Percentiles rank a stretch among this genome's conserved stretches.
Evolutionary conservation across 1,140 invertebrate genomes (phyloP).

Genomic region (Helicoverpa zea): DNA sequence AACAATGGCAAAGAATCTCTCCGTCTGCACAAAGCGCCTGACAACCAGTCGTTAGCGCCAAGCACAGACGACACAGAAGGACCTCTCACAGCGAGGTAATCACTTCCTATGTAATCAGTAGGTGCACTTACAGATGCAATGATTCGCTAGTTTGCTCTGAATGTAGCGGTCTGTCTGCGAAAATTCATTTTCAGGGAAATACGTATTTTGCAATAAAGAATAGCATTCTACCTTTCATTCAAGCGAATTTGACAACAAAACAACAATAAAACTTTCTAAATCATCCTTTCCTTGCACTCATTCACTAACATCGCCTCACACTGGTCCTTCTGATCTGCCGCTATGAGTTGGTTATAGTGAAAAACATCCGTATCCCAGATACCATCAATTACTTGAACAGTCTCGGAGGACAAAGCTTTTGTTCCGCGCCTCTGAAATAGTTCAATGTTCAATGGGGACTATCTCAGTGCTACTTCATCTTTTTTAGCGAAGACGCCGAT

Average conservation of each 20-base stretch:
- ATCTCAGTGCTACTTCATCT: conserved; percentile 41
- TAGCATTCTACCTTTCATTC: too few relatives aligned
- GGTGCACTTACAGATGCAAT: too few relatives aligned
- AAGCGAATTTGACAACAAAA: too few relatives aligned
- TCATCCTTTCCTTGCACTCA: background rate
- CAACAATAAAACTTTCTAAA: too few relatives aligned
- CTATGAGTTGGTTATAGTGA: conserved; percentile 14
- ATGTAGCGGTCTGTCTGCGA: too few relatives aligned
- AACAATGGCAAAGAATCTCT: conserved; percentile 32
- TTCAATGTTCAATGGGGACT: conserved; percentile 27
- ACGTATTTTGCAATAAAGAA: background rate
- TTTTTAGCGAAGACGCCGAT: conserved; percentile 20
- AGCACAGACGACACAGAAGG: background rate
- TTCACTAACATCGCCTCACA: background rate
- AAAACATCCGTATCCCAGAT: conserved; percentile 54
- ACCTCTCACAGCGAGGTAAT: background rate
- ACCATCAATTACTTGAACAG: conserved; percentile 54
- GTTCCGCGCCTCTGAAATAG: conserved; percentile 42
- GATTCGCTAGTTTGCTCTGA: too few relatives aligned
- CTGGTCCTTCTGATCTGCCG: background rate
- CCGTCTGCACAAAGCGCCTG: conserved; percentile 40
- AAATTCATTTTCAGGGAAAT: background rate
- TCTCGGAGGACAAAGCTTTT: conserved; percentile 36
- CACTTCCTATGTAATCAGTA: too few relatives aligned
- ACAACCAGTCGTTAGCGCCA: conserved; percentile 2